Conservation (phyloP, 1,140 invertebrate species). For the Semibalanus balanoides region DNA sequence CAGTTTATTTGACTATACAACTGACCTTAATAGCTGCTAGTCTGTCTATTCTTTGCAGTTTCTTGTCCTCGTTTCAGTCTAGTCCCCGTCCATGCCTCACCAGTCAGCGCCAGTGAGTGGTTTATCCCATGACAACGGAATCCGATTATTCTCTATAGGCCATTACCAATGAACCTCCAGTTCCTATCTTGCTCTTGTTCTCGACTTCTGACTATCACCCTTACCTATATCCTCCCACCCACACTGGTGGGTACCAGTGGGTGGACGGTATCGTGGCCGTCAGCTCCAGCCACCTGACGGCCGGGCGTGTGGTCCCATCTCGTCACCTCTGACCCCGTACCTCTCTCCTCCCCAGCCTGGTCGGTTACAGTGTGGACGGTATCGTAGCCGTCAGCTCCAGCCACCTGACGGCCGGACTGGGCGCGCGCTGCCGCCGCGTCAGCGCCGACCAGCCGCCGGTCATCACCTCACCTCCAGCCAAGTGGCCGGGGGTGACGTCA, state of each 20-base stretch:
- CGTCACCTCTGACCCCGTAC: not conserved
- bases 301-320: conserved; percentile 3
- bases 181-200: no score
- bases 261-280: conserved; percentile 22
- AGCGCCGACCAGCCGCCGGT: conserved; percentile 31
- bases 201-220: not conserved
- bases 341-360: not conserved
- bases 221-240: no score
- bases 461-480: conserved; percentile 44
- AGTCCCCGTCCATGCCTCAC: no score
- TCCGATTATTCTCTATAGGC: no score
- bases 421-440: not conserved
- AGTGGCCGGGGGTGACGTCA: conserved; percentile 76
- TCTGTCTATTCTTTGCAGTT: no score
- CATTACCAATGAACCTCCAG: no score
- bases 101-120: no score
- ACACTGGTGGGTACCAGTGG: not conserved
- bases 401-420: conserved; percentile 11
- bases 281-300: conserved; percentile 9
- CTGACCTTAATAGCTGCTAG: no score
- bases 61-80: no score
- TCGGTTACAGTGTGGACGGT: not conserved
- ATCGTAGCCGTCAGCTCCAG: conserved; percentile 23
- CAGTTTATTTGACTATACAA: no score
- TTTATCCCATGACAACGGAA: no score